Base-by-base conservation (phyloP, 2,797 vertebrate species). In the Borostomias antarcticus region DNA sequence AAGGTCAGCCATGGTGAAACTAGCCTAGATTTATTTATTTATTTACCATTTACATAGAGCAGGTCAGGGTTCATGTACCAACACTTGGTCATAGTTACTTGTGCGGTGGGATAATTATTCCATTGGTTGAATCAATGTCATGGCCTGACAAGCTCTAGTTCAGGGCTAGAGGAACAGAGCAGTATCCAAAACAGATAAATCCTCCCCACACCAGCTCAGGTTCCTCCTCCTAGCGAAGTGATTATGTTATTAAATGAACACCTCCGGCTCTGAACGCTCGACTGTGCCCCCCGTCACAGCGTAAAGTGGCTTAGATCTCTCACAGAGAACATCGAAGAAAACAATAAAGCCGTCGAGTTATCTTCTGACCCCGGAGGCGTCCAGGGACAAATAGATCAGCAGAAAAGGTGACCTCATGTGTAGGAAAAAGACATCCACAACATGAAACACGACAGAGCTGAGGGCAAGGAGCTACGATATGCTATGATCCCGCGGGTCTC, bases 251-350 rank as follows among this genome's bases (percentile, higher is more conserved):
- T 56, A 73, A 69, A 62, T 6, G 45, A 74, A 58, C 60, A 82
- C 71, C 77, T 58, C 69, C 75, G 70, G 75, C 72, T 21, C 54
- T 76, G 47, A 76, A 48, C 35, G 35, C 74, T 78, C 65, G 58
- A 2, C 57, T 50, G 69, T 47, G 1, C n/a, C n/a, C 65, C 58
- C 47, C 1, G 68, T 75, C 65, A 64, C 19, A n/a, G n/a, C 73
- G 80, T 65, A 56, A 74, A 72, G 66, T 10, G 47, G 68, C n/a
- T 54, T 35, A 10, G 33, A 32, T 23, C 17, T 40, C 59, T 15
- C 15, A 40, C 68, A 54, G 51, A 62, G 53, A 58, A 15, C 23
- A n/a, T 28, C 13, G 28, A 40, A 51, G 54, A 51, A 69, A 23
- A 35, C 23, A 40, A 58, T n/a, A n/a, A n/a, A n/a, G n/a, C n/a